These are phyloP conservation scores for Amblyopsis rosae DNA, from an alignment of 2,113 vertebrate species.

Conservation along the genomic window DNA sequence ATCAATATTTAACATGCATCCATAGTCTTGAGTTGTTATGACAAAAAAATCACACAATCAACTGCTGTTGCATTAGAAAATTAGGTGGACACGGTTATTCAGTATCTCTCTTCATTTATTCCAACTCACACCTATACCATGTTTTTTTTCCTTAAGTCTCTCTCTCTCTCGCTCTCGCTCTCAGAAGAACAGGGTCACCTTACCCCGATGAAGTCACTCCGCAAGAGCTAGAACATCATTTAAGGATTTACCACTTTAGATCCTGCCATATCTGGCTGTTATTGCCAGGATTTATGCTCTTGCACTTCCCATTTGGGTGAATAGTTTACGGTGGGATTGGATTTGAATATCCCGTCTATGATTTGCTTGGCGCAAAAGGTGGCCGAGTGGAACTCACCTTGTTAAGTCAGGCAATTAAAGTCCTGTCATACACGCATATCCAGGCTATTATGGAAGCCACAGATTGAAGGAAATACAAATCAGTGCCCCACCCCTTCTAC, in stretches of 20 bases:
- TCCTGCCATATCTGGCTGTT: constrained; percentile 60
- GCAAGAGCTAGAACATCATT: constrained; percentile 61
- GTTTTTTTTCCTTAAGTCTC: background rate
- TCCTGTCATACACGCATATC: constrained; percentile 70
- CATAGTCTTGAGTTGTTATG: too few relatives aligned
- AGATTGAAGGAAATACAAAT: constrained; percentile 60
- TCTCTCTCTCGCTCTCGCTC: constrained; percentile 8
- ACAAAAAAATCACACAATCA: too few relatives aligned
- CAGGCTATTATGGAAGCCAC: constrained; percentile 53
- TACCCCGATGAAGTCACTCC: constrained; percentile 59
- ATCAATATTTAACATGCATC: too few relatives aligned
- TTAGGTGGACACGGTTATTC: background rate
- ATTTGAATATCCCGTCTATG: constrained; percentile 62
- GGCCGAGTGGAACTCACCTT: constrained; percentile 70
- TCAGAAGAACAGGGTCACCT: constrained; percentile 52
- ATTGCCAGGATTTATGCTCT: constrained; percentile 72
- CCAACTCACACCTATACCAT: background rate
- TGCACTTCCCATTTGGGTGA: constrained; percentile 60
- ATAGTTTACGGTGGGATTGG: constrained; percentile 65
- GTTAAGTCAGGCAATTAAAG: constrained; percentile 78
- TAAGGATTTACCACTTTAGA: constrained; percentile 60
- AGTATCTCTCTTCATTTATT: constrained; percentile 1
- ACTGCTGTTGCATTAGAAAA: too few relatives aligned
- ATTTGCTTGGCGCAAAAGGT: constrained; percentile 59
- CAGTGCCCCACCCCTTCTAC: constrained; percentile 18